phyloP scores from a whole-genome alignment of 2,888 invertebrate species.

The Epirrhoe tristata region DNA sequence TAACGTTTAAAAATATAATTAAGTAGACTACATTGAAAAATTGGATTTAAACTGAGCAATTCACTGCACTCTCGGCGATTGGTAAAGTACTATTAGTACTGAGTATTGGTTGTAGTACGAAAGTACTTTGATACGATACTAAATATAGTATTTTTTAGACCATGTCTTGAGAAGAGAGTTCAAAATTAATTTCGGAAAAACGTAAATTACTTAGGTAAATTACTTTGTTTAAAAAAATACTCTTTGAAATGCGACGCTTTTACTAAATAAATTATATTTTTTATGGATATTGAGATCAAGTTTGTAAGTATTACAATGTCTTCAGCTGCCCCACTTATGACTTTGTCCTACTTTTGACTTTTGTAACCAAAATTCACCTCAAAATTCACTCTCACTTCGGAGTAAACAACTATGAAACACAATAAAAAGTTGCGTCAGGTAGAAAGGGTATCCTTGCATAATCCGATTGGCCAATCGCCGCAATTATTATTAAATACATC shows the following conservation, averaged over 20 bases:
- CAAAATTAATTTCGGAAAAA: too few relatives aligned
- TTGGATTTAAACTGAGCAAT: background rate
- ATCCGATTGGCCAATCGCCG: constrained; percentile 44
- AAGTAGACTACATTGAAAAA: constrained; percentile 5
- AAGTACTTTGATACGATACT: too few relatives aligned
- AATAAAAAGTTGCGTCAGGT: constrained; percentile 67
- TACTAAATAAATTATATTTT: too few relatives aligned
- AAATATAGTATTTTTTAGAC: too few relatives aligned
- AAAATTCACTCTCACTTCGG: constrained; percentile 46
- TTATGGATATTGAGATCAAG: background rate
- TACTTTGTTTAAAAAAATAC: too few relatives aligned
- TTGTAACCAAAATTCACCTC: constrained; percentile 41
- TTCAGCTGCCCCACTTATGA: constrained; percentile 27
- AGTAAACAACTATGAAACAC: constrained; percentile 60
- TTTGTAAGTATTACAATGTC: background rate
- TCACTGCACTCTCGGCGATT: too few relatives aligned
- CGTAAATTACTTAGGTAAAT: too few relatives aligned
- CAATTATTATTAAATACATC: constrained; percentile 46
- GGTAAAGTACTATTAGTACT: too few relatives aligned
- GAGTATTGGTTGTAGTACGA: too few relatives aligned
- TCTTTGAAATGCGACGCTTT: too few relatives aligned
- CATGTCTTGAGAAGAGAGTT: too few relatives aligned
- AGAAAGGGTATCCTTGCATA: constrained; percentile 72
- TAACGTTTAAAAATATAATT: background rate
- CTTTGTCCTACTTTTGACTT: constrained; percentile 41